phyloP scores from a whole-genome alignment of 1,140 invertebrate genomes.

The Pantala flavescens region DNA sequence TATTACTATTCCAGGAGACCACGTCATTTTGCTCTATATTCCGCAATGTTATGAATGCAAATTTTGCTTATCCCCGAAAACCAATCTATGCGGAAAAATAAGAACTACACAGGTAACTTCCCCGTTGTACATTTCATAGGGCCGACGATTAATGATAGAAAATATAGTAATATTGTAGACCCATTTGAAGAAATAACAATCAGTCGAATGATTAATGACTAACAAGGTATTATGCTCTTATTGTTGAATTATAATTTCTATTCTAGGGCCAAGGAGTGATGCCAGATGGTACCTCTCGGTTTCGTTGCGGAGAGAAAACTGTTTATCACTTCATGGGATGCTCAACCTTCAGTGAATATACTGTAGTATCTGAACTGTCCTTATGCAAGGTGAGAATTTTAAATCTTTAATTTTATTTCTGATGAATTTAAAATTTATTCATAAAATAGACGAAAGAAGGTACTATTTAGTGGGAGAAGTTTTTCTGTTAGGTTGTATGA shows the following conservation, averaged over 20 bases:
- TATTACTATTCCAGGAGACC: conserved; percentile 58
- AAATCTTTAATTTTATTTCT: background rate
- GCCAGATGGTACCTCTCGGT: conserved; percentile 90
- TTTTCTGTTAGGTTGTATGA: background rate
- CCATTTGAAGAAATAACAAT: background rate
- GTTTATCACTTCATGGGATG: conserved; percentile 97
- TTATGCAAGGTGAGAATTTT: conserved; percentile 58
- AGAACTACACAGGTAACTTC: conserved; percentile 54
- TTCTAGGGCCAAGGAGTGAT: conserved; percentile 75
- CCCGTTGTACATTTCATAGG: too few relatives aligned
- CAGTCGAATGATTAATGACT: background rate
- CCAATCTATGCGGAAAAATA: conserved; percentile 94
- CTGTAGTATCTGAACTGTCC: conserved; percentile 93
- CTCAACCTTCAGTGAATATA: conserved; percentile 95
- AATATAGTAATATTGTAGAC: too few relatives aligned
- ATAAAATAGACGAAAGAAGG: too few relatives aligned
- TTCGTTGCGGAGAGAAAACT: conserved; percentile 82
- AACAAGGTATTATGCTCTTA: conserved; percentile 11
- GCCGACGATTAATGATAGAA: too few relatives aligned
- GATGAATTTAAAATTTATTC: too few relatives aligned
- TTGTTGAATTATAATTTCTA: conserved; percentile 10
- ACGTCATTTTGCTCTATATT: conserved; percentile 92
- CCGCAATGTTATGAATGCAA: conserved; percentile 95
- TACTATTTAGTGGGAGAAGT: background rate
- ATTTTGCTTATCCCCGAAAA: conserved; percentile 91